Evolutionary conservation across 2,113 vertebrate genomes (phyloP).

Genomic region (Hemibagrus wyckioides): DNA sequence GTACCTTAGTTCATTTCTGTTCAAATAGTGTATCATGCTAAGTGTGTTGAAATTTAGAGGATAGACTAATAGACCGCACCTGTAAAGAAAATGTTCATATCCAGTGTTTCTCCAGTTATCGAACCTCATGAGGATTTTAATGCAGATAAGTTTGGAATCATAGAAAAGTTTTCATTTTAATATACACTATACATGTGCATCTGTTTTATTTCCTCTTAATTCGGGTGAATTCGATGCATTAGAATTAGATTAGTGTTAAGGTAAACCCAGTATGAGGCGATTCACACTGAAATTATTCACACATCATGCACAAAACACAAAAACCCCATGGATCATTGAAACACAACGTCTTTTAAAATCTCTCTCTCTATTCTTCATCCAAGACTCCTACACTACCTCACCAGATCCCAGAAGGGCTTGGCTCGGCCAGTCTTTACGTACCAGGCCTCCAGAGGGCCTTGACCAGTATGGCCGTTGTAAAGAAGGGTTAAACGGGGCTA

Average conservation of each 20-base stretch:
- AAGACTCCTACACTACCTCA: neutral
- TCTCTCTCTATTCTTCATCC: neutral
- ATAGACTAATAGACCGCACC: neutral
- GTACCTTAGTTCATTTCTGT: neutral
- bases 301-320: neutral
- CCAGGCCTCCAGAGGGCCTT: conserved; percentile 57
- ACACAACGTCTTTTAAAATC: neutral
- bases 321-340: neutral
- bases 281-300: neutral
- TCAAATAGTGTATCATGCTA: neutral
- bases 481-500: conserved; percentile 76
- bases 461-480: conserved; percentile 63
- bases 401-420: conserved; percentile 38
- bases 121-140: neutral
- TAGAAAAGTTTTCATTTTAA: neutral
- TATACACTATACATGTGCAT: neutral
- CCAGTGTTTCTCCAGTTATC: neutral
- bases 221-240: conserved; percentile 3
- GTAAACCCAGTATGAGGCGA: neutral
- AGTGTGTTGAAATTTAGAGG: neutral
- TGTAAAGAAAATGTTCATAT: neutral
- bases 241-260: neutral
- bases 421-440: conserved; percentile 43
- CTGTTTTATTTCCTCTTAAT: neutral
- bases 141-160: neutral